Conservation (phyloP, 2,113 vertebrate species). For the Pristiophorus japonicus region DNA sequence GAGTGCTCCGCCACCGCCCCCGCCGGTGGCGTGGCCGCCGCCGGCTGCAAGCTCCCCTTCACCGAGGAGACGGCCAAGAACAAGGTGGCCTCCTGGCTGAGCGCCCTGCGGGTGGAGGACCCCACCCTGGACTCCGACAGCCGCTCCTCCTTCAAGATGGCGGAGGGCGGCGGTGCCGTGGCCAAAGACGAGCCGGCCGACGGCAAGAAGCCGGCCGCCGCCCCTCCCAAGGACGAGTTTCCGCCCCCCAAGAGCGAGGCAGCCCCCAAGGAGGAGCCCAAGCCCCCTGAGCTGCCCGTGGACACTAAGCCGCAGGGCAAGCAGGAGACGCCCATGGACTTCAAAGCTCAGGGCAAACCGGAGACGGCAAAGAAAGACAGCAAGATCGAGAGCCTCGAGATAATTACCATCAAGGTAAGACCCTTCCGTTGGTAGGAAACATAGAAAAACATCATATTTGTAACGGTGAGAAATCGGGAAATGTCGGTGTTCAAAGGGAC, state of each 20-base stretch:
- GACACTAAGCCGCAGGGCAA: background rate
- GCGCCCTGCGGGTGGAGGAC: conserved; percentile 49
- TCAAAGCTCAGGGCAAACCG: background rate
- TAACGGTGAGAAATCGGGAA: too few species aligned
- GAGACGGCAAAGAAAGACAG: background rate
- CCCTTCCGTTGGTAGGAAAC: too few species aligned
- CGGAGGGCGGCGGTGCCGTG: too few species aligned
- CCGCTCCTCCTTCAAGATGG: conserved; percentile 50
- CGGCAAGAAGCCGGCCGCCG: conserved; percentile 41
- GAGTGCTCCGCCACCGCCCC: too few species aligned
- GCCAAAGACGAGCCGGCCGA: conserved; percentile 42
- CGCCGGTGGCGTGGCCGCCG: too few species aligned
- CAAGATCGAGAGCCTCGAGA: background rate
- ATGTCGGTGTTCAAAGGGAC: too few species aligned
- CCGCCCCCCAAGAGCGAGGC: background rate
- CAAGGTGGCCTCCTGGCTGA: conserved; percentile 93
- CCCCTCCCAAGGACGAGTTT: background rate
- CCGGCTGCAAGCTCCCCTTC: conserved; percentile 64
- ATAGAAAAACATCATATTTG: too few species aligned
- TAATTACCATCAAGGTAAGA: background rate
- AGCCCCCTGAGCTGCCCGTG: background rate
- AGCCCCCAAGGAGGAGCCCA: background rate
- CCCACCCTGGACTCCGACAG: conserved; percentile 53
- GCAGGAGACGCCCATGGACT: background rate
- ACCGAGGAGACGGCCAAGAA: conserved; percentile 84